Conservation (phyloP, 2,113 vertebrate species). For the Thalassarche chlororhynchos region DNA sequence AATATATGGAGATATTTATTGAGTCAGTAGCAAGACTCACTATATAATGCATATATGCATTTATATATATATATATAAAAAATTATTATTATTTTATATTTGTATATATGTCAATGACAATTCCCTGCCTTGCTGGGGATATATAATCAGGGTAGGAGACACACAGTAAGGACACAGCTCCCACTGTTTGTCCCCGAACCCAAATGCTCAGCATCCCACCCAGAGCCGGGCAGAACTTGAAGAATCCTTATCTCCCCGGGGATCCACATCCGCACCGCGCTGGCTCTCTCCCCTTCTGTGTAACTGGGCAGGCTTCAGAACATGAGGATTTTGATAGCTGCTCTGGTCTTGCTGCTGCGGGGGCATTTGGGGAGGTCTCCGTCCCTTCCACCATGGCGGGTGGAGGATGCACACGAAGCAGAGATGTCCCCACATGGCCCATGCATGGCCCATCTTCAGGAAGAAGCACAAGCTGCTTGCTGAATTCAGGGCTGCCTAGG, state of each 20-base stretch:
- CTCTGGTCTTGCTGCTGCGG: background rate
- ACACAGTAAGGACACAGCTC: too few species aligned
- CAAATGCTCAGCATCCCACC: background rate
- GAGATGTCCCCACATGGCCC: background rate
- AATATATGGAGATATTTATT: background rate
- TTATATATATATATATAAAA: background rate
- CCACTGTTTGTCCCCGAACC: background rate
- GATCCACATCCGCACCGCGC: rapidly evolving
- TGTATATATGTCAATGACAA: background rate
- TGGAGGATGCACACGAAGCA: background rate
- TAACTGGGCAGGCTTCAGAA: background rate
- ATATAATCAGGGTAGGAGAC: background rate
- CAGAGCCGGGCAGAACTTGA: background rate
- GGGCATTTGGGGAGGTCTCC: background rate
- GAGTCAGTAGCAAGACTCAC: background rate
- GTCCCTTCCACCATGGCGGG: rapidly evolving
- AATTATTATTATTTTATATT: background rate
- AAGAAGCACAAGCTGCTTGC: background rate
- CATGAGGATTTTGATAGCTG: background rate
- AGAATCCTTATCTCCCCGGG: background rate
- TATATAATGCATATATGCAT: background rate
- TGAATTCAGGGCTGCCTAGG: background rate
- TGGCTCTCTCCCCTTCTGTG: background rate
- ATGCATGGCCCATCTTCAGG: background rate
- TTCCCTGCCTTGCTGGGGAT: background rate